phyloP scores from a whole-genome alignment of 2,797 vertebrate species.

The Gouania willdenowi region DNA sequence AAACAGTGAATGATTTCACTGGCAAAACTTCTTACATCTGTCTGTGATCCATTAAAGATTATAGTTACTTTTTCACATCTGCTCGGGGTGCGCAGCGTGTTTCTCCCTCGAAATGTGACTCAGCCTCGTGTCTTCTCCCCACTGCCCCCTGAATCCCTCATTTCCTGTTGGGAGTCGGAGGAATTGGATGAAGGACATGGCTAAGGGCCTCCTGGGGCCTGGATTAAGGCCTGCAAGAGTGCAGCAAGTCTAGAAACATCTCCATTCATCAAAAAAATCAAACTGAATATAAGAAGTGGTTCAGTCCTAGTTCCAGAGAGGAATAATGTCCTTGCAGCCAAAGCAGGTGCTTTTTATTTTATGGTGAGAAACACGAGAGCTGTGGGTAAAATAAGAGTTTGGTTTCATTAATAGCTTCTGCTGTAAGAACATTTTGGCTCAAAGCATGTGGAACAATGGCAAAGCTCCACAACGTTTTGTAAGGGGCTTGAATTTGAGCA shows the following conservation, averaged over 20 bases:
- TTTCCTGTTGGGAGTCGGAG: constrained; percentile 72
- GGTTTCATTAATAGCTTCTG: constrained; percentile 14
- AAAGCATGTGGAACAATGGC: constrained; percentile 42
- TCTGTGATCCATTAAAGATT: constrained; percentile 25
- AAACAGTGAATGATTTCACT: constrained; percentile 21
- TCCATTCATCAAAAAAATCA: constrained; percentile 64
- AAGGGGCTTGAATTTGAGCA: constrained; percentile 18
- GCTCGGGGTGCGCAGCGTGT: constrained; percentile 27
- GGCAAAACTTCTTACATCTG: constrained; percentile 20
- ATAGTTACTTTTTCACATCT: constrained; percentile 41
- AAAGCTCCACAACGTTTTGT: constrained; percentile 15
- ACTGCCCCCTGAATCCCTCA: constrained; percentile 73
- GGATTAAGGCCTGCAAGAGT: constrained; percentile 39
- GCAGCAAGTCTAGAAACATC: constrained; percentile 38
- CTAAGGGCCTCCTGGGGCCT: constrained; percentile 43
- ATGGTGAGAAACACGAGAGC: constrained; percentile 4
- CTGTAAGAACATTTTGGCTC: constrained; percentile 27
- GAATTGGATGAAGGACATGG: constrained; percentile 64
- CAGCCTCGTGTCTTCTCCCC: constrained; percentile 37
- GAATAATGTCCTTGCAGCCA: constrained; percentile 13
- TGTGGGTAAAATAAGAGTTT: constrained; percentile 1
- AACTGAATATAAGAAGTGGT: constrained; percentile 32
- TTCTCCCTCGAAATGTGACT: constrained; percentile 39
- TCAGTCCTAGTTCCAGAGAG: constrained; percentile 17
- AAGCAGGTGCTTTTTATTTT: constrained; percentile 48